These are phyloP conservation scores for Trypoxylon attenuatum DNA, from an alignment of 2,888 invertebrate species.

Conservation along the genomic window DNA sequence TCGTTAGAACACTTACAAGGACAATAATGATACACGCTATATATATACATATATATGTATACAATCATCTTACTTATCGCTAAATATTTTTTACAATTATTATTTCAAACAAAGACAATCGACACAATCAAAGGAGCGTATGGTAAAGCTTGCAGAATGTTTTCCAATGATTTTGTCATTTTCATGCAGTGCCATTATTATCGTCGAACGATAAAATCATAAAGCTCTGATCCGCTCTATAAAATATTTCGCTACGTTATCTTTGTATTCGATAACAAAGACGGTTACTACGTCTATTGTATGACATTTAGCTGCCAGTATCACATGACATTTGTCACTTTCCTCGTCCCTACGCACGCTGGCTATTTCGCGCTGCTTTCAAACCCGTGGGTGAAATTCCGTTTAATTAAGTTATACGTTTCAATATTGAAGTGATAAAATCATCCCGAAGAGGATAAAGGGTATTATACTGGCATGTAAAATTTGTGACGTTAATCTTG, in stretches of 20 bases:
- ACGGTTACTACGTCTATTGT: background rate
- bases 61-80: no score
- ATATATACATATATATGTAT: no score
- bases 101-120: no score
- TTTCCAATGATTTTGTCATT: no score
- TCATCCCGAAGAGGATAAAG: background rate
- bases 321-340: background rate
- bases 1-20: no score
- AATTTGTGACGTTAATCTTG: background rate
- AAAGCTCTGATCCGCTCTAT: background rate
- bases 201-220: constrained; percentile 13
- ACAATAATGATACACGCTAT: no score
- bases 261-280: constrained; percentile 16
- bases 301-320: background rate
- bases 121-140: background rate
- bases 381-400: background rate
- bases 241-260: constrained; percentile 10
- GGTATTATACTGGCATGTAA: background rate
- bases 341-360: no score
- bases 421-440: no score
- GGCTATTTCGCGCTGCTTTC: background rate
- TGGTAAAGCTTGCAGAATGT: background rate
- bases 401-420: background rate
- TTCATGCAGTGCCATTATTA: constrained; percentile 8
- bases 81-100: no score